These are phyloP conservation scores for Baryphthengus martii DNA, from an alignment of 2,113 vertebrate species.

Conservation along the genomic window DNA sequence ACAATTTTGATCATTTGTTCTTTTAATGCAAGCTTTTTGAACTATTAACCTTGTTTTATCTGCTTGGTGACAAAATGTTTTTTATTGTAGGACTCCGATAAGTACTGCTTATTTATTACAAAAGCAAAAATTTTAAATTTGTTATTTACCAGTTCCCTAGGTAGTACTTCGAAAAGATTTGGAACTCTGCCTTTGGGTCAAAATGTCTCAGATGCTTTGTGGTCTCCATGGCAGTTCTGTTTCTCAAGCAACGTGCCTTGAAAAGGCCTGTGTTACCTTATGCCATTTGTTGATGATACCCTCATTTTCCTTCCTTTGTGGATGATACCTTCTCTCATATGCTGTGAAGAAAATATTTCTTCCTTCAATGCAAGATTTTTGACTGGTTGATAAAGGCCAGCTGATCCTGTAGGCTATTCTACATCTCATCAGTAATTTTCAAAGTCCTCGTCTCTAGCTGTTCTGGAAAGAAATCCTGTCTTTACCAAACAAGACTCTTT, in stretches of 20 bases:
- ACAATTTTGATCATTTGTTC: neutral
- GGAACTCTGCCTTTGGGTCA: constrained; percentile 58
- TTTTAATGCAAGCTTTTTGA: constrained; percentile 28
- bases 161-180: constrained; percentile 61
- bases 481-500: neutral
- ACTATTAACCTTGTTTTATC: constrained; percentile 27
- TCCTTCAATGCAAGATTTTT: neutral
- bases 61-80: constrained; percentile 1
- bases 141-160: constrained; percentile 54
- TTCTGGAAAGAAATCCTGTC: neutral
- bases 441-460: neutral
- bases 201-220: constrained; percentile 67
- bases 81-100: constrained; percentile 6
- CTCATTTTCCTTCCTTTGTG: neutral
- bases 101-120: constrained; percentile 46
- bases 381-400: neutral
- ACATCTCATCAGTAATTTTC: neutral
- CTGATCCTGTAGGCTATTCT: neutral
- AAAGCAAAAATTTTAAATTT: constrained; percentile 52
- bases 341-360: neutral
- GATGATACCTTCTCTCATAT: neutral
- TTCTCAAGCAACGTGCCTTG: constrained; percentile 53
- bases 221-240: constrained; percentile 55
- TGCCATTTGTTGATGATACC: neutral
- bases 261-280: constrained; percentile 47